A percentile compares a stretch with the other conserved stretches of the same genome.
phyloP scores from a whole-genome alignment of 2,888 invertebrate genomes.

The Hirtodrosophila alboralis region DNA sequence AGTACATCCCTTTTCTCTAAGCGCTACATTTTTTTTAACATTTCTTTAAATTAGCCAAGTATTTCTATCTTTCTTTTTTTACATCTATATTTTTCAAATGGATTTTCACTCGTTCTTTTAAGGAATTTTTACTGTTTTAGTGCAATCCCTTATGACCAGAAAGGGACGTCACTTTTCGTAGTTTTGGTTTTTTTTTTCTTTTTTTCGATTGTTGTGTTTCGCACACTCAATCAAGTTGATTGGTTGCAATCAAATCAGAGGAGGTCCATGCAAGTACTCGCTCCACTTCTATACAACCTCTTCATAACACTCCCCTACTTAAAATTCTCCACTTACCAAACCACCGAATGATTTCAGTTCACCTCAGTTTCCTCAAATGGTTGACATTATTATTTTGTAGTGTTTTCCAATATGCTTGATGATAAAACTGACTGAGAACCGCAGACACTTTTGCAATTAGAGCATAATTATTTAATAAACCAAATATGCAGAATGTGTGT shows the following conservation, averaged over 20 bases:
- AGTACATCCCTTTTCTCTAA: no score
- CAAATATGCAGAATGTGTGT: slow-evolving; percentile 50
- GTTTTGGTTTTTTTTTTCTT: slow-evolving; percentile 3
- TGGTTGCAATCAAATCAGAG: slow-evolving; percentile 45
- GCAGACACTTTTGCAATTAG: slow-evolving; percentile 77
- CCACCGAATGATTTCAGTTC: slow-evolving; percentile 21
- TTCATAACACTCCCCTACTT: no score
- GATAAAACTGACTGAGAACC: slow-evolving; percentile 44
- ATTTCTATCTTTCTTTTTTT: no score
- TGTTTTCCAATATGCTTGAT: slow-evolving; percentile 11
- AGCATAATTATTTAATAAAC: slow-evolving; percentile 79
- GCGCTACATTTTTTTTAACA: no score
- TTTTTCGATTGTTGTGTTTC: slow-evolving; percentile 9
- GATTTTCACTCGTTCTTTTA: not conserved
- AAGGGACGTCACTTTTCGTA: not conserved
- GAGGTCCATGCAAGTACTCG: slow-evolving; percentile 11
- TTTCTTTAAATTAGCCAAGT: no score
- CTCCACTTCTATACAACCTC: no score
- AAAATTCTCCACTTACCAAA: slow-evolving; percentile 31
- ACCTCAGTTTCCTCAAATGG: slow-evolving; percentile 53
- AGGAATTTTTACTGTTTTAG: slow-evolving; percentile 26
- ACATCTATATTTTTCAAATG: no score
- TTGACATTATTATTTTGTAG: slow-evolving; percentile 50
- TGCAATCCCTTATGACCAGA: slow-evolving; percentile 22
- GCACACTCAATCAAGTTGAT: slow-evolving; percentile 70